Evolutionary conservation across 2,888 invertebrate species (phyloP).

Genomic region (Eurytoma adleriae): DNA sequence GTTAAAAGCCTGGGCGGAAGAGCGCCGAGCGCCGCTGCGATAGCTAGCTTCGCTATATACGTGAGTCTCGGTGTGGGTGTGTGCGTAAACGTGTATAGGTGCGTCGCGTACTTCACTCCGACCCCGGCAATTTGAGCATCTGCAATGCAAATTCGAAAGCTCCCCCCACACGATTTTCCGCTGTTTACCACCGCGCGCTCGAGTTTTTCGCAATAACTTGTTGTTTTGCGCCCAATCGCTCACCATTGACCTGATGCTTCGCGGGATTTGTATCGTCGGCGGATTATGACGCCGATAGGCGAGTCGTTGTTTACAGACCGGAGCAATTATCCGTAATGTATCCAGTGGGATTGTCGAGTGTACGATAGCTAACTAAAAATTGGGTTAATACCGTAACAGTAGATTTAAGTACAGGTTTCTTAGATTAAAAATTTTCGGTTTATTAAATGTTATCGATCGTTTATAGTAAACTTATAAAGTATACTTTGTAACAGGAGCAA

Average conservation of each 20-base stretch:
- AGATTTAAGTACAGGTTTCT: too few species aligned
- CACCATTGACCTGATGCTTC: background rate
- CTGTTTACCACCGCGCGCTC: conserved; percentile 4
- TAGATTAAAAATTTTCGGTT: too few species aligned
- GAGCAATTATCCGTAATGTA: background rate
- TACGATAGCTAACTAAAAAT: too few species aligned
- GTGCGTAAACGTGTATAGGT: background rate
- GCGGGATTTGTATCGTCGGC: background rate
- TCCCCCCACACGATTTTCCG: background rate
- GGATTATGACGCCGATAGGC: background rate
- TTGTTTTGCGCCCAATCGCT: background rate
- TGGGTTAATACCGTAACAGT: too few species aligned
- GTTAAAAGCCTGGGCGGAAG: conserved; percentile 48
- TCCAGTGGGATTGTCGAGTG: too few species aligned
- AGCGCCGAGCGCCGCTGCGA: background rate
- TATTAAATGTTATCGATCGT: too few species aligned
- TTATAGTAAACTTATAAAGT: too few species aligned
- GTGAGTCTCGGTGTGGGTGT: background rate
- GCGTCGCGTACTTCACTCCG: background rate
- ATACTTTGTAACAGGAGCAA: too few species aligned
- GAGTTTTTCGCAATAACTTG: conserved; percentile 5
- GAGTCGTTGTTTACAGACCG: background rate
- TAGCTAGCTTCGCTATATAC: background rate
- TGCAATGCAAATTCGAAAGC: conserved; percentile 38
- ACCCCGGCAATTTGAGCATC: conserved; percentile 22